Evolutionary conservation across 2,113 vertebrate species (phyloP), one percentile per base, ranked within the genome.

Genomic region (Trinectes maculatus): DNA sequence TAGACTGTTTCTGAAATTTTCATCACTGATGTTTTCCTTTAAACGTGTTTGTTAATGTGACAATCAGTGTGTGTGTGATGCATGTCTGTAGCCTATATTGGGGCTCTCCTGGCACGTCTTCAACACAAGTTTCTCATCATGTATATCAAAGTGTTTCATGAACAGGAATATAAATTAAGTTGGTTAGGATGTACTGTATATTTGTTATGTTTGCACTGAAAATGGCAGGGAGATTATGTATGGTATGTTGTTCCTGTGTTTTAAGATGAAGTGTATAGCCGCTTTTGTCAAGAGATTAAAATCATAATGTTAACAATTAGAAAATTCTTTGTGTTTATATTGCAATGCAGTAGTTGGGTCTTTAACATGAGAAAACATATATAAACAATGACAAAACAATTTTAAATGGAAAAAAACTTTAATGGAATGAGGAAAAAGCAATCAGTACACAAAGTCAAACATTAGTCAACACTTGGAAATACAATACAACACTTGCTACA

Each of bases 371-470:
- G 33, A 18, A 49, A 10, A 25, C 8, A 31, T 8, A 31, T 31
- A 22, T 44, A 21, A 44, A 8, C 4, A 15, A 29, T n/a, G 8
- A 48, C 11, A 31, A 33, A 26, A 24, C 4, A 2, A 22, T 9
- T 29, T 36, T 33, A 25, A 25, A 67, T 49, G 6, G 51, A 77
- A 54, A 73, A 75, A 65, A 48, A 68, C 19, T 86, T 83, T 85
- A 89, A 85, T 83, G 37, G 16, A 74, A 82, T 59, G 70, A 62
- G 36, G 82, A 88, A 65, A 86, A 85, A 83, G 33, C 67, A 82
- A 77, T 18, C 22, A 49, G 40, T 63, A 82, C 66, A 80, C 28
- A 6, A 58, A 78, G 52, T 65, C 66, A 84, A 66, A 84, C 39
- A 71, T 66, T 47, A 69, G 54, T 71, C 62, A 72, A 63, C 43